Evolutionary conservation across 2,113 vertebrate species (phyloP), one percentile per base, ranked within the genome.

Genomic region (Rhinopomastus cyanomelas): DNA sequence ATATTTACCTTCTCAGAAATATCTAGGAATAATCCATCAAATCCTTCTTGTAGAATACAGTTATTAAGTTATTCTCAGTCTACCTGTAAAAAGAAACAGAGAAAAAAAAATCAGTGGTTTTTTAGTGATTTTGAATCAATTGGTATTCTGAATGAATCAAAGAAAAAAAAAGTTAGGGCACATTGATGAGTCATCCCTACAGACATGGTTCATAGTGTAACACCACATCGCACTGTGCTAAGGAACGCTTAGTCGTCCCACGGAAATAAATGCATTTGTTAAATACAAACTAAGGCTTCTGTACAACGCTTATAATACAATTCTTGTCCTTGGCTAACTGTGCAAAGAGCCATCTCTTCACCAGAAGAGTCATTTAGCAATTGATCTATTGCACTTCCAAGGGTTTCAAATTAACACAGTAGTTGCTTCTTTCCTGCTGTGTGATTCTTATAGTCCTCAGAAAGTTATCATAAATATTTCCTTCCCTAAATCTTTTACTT

Each of bases 11-110:
- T 96, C 62, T 96, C 92, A 94, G 95, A 97, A 96, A 92, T 93
- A 90, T 95, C 96, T 97, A 98, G 93, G 97, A 98, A 96, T 95
- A 97, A 97, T 97, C 97, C 98, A 98, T 97, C 96, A 97, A 97
- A 96, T 86, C 86, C 78, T 94, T 93, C 93, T 96, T 96, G 79
- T 61, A 91, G 86, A 85, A 94, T 59, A 87, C 74, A 86, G 73
- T 90, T 97, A 95, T 95, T 88, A 76, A 84, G 76, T 69, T 95
- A 95, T 93, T 93, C 97, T 97, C 96, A 97, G 96, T 97, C 97
- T 98, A 98, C 98, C 98, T 98, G 96, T 90, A 85, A 94, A 93
- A 96, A 96, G 37, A 97, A 14, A 87, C 0, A 83, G 27, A 94
- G 34, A 79, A 89, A 94, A 91, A 52, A 81, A 88, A 85, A 57